A percentile compares a stretch with the other conserved stretches of the same genome.
Evolutionary conservation across 2,888 invertebrate species (phyloP).

Genomic region (Dolomedes plantarius): DNA sequence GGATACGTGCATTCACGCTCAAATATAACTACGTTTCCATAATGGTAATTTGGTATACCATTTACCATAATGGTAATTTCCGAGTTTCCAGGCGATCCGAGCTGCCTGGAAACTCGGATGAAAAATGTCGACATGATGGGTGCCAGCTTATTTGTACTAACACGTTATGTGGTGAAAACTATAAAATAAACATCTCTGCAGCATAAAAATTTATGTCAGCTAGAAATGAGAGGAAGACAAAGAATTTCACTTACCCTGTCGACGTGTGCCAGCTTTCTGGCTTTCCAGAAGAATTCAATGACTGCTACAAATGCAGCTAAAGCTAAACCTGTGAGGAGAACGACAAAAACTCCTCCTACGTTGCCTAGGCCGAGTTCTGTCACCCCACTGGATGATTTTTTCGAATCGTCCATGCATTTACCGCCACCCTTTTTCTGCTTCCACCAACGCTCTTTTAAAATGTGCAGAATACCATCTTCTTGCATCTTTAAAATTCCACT

Average conservation of each 20-base stretch:
- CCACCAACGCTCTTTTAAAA: constrained; percentile 80
- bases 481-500: constrained; percentile 82
- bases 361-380: constrained; percentile 74
- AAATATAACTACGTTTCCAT: too few relatives aligned
- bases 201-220: too few relatives aligned
- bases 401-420: constrained; percentile 74
- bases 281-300: constrained; percentile 74
- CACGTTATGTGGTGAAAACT: too few relatives aligned
- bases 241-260: constrained; percentile 71
- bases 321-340: constrained; percentile 74
- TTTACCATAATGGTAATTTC: too few relatives aligned
- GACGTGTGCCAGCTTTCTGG: constrained; percentile 64
- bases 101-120: too few relatives aligned
- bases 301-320: constrained; percentile 73
- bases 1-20: too few relatives aligned
- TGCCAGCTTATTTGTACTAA: too few relatives aligned
- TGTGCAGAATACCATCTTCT: constrained; percentile 78
- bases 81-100: too few relatives aligned
- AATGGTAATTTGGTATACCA: too few relatives aligned
- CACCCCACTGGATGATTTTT: constrained; percentile 73
- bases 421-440: constrained; percentile 76
- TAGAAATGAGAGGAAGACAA: too few relatives aligned
- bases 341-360: constrained; percentile 77
- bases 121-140: too few relatives aligned
- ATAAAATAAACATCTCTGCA: too few relatives aligned